These are phyloP conservation scores for Acrobasis suavella DNA, from an alignment of 2,888 invertebrate genomes.

Conservation along the genomic window DNA sequence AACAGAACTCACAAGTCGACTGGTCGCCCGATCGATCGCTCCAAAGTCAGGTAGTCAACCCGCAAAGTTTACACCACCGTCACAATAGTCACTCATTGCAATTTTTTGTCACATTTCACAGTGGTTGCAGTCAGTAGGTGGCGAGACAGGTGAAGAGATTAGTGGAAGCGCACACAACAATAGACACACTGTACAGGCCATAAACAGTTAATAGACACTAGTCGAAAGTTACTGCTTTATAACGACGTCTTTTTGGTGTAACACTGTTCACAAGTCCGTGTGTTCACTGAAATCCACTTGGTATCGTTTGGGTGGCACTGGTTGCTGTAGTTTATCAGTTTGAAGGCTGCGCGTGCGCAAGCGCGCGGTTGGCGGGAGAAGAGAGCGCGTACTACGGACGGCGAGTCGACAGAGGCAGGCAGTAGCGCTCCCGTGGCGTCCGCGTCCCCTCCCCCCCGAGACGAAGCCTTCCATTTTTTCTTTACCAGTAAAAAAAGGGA, in stretches of 20 bases:
- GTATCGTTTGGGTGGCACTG: slow-evolving; percentile 43
- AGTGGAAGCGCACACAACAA: slow-evolving; percentile 74
- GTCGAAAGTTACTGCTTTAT: slow-evolving; percentile 34
- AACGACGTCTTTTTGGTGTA: slow-evolving; percentile 36
- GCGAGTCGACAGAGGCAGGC: slow-evolving; percentile 73
- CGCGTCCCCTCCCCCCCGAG: slow-evolving; percentile 46
- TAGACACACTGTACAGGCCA: slow-evolving; percentile 71
- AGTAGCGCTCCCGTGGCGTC: slow-evolving; percentile 76
- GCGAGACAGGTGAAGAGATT: slow-evolving; percentile 76
- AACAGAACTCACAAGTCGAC: slow-evolving; percentile 74
- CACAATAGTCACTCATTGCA: slow-evolving; percentile 70
- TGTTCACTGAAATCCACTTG: slow-evolving; percentile 72
- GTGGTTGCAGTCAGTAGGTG: slow-evolving; percentile 67
- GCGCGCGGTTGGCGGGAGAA: slow-evolving; percentile 73
- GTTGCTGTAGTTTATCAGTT: slow-evolving; percentile 43
- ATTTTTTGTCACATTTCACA: slow-evolving; percentile 82
- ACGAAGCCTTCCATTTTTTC: slow-evolving; percentile 73
- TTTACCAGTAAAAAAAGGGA: slow-evolving; percentile 77
- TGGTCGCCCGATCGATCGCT: slow-evolving; percentile 69
- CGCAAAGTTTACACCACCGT: slow-evolving; percentile 74
- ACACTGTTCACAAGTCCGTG: slow-evolving; percentile 43
- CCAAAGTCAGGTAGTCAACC: slow-evolving; percentile 74
- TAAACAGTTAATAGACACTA: slow-evolving; percentile 72
- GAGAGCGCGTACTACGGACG: slow-evolving; percentile 76
- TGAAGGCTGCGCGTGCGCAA: slow-evolving; percentile 70